Evolutionary conservation across 2,113 vertebrate species (phyloP).

Genomic region (Perca schrenkii): DNA sequence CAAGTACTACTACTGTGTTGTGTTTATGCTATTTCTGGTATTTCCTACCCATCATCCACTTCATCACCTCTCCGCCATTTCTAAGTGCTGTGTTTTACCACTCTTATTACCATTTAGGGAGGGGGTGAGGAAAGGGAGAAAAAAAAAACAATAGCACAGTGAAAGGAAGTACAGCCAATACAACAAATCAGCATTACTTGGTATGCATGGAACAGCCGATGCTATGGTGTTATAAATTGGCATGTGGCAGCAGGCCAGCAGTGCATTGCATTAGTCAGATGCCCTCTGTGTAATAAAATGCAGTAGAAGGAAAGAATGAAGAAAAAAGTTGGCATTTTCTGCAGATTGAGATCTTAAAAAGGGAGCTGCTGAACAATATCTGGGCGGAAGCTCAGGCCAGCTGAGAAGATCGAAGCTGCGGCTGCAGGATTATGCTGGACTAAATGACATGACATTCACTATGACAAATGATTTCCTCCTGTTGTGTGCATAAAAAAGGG

Average conservation of each 20-base stretch:
- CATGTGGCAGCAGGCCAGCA: constrained; percentile 82
- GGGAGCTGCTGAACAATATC: constrained; percentile 77
- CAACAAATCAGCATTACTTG: constrained; percentile 83
- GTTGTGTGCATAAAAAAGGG: constrained; percentile 62
- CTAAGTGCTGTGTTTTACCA: constrained; percentile 73
- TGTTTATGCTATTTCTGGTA: constrained; percentile 45
- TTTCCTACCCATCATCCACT: constrained; percentile 65
- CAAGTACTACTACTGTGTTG: constrained; percentile 30
- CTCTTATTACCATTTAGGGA: constrained; percentile 60
- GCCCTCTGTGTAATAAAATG: constrained; percentile 83
- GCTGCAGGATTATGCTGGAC: constrained; percentile 67
- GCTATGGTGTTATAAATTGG: constrained; percentile 84
- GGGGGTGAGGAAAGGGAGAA: constrained; percentile 30
- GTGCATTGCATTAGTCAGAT: constrained; percentile 86
- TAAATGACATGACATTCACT: constrained; percentile 87
- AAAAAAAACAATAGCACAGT: constrained; percentile 36
- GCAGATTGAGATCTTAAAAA: constrained; percentile 86
- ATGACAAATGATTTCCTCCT: constrained; percentile 82
- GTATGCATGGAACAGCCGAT: constrained; percentile 78
- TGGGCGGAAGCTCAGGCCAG: constrained; percentile 71
- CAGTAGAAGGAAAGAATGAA: constrained; percentile 54
- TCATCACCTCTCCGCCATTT: constrained; percentile 64
- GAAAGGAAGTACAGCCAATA: constrained; percentile 67
- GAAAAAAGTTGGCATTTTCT: constrained; percentile 61
- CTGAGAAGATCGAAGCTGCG: constrained; percentile 77